These are phyloP conservation scores for Dynastes tityus DNA, from an alignment of 2,888 invertebrate genomes.

Conservation along the genomic window DNA sequence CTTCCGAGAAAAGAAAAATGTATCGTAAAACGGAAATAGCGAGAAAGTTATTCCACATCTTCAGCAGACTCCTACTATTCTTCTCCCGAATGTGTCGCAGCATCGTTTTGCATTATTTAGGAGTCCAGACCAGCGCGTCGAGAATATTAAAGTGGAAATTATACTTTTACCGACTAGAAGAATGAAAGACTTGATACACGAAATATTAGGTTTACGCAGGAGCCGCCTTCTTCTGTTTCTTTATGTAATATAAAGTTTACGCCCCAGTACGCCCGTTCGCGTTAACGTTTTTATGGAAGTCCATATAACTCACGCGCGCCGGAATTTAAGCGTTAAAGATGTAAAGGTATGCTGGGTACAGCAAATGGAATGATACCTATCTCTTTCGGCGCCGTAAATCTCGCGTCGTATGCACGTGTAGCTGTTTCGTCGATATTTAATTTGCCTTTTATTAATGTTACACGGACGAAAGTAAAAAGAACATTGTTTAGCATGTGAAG, in stretches of 20 bases:
- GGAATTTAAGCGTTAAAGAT: conserved; percentile 33
- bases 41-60: conserved; percentile 15
- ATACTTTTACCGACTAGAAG: conserved; percentile 36
- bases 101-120: conserved; percentile 31
- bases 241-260: conserved; percentile 39
- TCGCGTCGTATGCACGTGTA: not conserved
- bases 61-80: conserved; percentile 15
- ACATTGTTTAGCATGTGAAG: not conserved
- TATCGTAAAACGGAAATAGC: conserved; percentile 16
- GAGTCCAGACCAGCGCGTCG: conserved; percentile 11
- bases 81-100: conserved; percentile 17
- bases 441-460: conserved; percentile 18
- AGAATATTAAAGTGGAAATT: conserved; percentile 46
- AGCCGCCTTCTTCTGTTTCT: conserved; percentile 1
- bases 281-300: conserved; percentile 40
- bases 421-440: conserved; percentile 28
- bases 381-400: conserved; percentile 14
- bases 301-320: conserved; percentile 35
- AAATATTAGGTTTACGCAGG: conserved; percentile 37
- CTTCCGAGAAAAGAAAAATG: not conserved
- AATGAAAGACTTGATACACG: conserved; percentile 44
- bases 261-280: conserved; percentile 8
- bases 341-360: conserved; percentile 8
- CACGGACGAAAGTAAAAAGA: conserved; percentile 12
- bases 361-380: conserved; percentile 2